Evolutionary conservation across 1,140 invertebrate genomes (phyloP), one percentile per base, ranked within the genome.

Genomic region (Uloborus diversus): DNA sequence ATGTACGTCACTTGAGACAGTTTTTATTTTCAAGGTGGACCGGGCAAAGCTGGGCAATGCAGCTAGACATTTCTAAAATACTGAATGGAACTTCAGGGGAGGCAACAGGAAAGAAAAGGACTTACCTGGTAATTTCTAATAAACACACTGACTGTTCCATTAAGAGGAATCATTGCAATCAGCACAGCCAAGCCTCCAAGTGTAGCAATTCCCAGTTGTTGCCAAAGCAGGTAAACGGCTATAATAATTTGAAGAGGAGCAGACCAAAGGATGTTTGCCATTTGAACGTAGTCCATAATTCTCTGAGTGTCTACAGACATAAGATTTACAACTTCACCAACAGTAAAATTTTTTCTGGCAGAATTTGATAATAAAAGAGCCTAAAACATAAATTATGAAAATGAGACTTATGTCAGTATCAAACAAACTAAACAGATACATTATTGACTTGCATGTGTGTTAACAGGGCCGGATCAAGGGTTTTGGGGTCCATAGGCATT

Each of bases 201-300:
- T 13, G 86, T 84, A n/a, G 86, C 84, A 7, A 85, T 82, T 9
- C 86, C 89, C 42, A 91, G 86, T 78, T 92, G 92, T 35, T 91
- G 89, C 94, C 95, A 98, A 4, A 99, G 87, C 87, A 98, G 96
- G 84, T 93, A 96, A 17, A 98, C 86, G 0, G 95, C 93, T 13
- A 98, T 85, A 11, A 87, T 88, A 82, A 98, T 98, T 89, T 98
- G 96, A 7, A 98, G 87, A 0, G 96, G 97, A 1, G 95, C 96
- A 0, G 96, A 98, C 97, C 97, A 99, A 82, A 99, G 91, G 92
- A 97, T 96, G 86, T 98, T 97, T 71, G 99, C 88, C 85, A 97
- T 98, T 0, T 93, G 91, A 2, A 92, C 93, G 30, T 96, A 87
- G 84, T 97, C 95, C 89, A 96, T 92, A 83, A 97, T 94, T 62